Conservation (phyloP, 2,113 vertebrate genomes). For the Crotophaga sulcirostris region DNA sequence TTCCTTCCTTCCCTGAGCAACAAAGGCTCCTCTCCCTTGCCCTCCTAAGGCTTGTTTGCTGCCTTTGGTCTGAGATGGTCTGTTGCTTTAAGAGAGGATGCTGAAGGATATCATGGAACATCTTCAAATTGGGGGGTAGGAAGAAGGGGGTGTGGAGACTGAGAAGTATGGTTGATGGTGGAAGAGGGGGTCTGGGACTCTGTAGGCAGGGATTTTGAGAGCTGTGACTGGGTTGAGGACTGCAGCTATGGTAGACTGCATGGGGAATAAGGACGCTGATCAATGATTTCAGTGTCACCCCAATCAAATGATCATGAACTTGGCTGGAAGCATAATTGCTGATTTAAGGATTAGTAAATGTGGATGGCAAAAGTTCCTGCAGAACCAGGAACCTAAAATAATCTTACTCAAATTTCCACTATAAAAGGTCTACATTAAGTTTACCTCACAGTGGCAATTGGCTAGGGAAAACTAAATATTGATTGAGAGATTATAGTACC, state of each 20-base stretch:
- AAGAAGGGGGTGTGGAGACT: neutral
- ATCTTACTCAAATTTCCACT: neutral
- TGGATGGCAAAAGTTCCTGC: neutral
- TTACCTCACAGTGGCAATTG: neutral
- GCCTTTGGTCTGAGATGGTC: neutral
- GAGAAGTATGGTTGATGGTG: neutral
- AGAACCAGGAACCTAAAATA: neutral
- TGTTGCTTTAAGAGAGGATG: neutral
- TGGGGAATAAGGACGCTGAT: neutral
- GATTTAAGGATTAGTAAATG: neutral
- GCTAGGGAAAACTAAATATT: neutral
- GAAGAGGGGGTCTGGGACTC: neutral
- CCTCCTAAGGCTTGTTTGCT: neutral
- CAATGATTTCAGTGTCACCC: neutral
- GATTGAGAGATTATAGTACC: neutral
- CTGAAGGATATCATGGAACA: neutral
- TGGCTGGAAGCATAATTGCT: neutral
- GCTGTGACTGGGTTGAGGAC: neutral
- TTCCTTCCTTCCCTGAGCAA: neutral
- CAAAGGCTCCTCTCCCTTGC: neutral
- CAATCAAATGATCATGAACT: neutral
- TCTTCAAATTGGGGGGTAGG: rapidly evolving
- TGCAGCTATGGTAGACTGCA: neutral
- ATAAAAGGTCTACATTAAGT: neutral
- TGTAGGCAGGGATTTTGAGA: neutral